A percentile compares a stretch with the other conserved stretches of the same genome.
Conservation (phyloP, 2,888 invertebrate genomes). For the Brachylomia viminalis region DNA sequence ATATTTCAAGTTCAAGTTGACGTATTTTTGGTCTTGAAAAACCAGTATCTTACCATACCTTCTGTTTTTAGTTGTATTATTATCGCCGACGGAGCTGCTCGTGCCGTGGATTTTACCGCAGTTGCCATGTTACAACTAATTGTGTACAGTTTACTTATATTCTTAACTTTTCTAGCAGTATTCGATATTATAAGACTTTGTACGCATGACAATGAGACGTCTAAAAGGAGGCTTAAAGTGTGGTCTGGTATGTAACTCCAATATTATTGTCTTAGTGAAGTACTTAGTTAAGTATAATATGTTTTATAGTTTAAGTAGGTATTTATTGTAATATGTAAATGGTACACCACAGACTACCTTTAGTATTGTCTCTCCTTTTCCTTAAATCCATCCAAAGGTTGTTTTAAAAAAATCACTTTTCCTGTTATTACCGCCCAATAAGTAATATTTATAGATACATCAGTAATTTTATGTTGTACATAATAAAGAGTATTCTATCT, state of each 20-base stretch:
- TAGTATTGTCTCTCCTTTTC: no score
- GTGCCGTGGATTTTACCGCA: slow-evolving; percentile 45
- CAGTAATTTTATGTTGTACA: no score
- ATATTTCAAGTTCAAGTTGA: slow-evolving; percentile 51
- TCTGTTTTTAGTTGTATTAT: slow-evolving; percentile 60
- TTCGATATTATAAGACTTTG: slow-evolving; percentile 75
- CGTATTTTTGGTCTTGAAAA: slow-evolving; percentile 47
- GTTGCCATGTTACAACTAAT: slow-evolving; percentile 75
- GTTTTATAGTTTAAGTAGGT: no score
- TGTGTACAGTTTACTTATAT: slow-evolving; percentile 72
- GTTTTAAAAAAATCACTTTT: no score
- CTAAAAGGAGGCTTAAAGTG: slow-evolving; percentile 63
- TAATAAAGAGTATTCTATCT: no score
- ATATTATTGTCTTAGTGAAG: slow-evolving; percentile 18
- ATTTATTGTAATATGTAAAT: no score
- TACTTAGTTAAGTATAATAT: no score
- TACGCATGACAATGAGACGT: slow-evolving; percentile 64
- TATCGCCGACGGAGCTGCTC: slow-evolving; percentile 49
- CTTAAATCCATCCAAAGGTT: no score
- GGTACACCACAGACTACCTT: no score
- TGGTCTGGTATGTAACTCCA: slow-evolving; percentile 70
- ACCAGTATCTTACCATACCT: slow-evolving; percentile 45
- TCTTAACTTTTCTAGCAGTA: slow-evolving; percentile 73
- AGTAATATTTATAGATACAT: no score
- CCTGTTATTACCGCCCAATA: no score